Evolutionary conservation across 2,113 vertebrate genomes (phyloP).

Genomic region (Sialia sialis): DNA sequence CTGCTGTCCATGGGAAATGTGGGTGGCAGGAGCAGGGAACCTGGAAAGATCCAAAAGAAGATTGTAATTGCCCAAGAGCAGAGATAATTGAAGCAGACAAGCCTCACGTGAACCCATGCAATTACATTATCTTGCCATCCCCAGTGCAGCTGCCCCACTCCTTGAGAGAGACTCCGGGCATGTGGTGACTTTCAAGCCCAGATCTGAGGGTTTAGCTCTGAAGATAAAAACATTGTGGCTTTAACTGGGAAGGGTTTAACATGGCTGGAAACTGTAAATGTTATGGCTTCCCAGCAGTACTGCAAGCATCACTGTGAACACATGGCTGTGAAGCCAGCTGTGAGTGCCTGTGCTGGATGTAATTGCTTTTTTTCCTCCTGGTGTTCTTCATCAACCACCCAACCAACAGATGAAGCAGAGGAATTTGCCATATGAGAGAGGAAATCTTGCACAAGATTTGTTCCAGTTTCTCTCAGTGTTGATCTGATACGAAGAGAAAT

Average conservation of each 20-base stretch:
- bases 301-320: slow-evolving; percentile 2
- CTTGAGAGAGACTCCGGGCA: background rate
- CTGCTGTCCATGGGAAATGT: background rate
- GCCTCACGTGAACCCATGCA: background rate
- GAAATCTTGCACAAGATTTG: background rate
- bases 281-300: background rate
- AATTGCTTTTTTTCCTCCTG: slow-evolving; percentile 35
- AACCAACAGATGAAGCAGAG: background rate
- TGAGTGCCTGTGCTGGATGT: slow-evolving; percentile 15
- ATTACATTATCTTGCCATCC: background rate
- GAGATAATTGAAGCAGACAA: background rate
- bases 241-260: background rate
- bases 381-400: slow-evolving; percentile 28
- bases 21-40: background rate
- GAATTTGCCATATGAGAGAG: background rate
- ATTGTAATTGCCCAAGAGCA: background rate
- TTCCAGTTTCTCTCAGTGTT: background rate
- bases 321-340: slow-evolving; percentile 25
- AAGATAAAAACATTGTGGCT: background rate
- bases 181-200: background rate
- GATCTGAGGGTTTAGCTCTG: background rate
- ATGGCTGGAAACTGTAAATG: background rate
- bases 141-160: background rate
- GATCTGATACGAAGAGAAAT: background rate
- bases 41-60: background rate